A percentile compares a stretch with the other conserved stretches of the same genome.
Conservation (phyloP, 2,888 invertebrate genomes). For the Drepana falcataria region DNA sequence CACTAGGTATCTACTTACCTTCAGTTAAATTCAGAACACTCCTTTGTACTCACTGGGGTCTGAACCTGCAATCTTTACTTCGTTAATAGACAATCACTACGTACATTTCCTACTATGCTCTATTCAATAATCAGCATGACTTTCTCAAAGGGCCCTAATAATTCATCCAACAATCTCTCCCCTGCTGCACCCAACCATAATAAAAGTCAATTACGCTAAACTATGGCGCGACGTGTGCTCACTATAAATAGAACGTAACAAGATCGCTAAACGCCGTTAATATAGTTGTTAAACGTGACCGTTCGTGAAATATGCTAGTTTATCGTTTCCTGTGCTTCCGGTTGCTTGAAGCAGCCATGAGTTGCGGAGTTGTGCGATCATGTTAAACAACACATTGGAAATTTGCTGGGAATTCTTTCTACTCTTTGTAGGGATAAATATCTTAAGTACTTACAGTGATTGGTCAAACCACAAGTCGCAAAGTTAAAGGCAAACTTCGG, state of each 20-base stretch:
- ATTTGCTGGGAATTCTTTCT: too few relatives aligned
- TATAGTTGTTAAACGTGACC: conserved; percentile 39
- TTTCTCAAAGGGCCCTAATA: neutral
- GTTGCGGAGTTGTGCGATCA: conserved; percentile 1
- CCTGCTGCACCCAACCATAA: conserved; percentile 14
- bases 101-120: too few relatives aligned
- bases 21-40: too few relatives aligned
- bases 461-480: too few relatives aligned
- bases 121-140: neutral
- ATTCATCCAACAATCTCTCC: neutral
- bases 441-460: too few relatives aligned
- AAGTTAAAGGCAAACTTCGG: too few relatives aligned
- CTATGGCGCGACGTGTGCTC: conserved; percentile 25
- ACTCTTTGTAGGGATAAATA: too few relatives aligned
- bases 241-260: conserved; percentile 15
- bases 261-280: conserved; percentile 28
- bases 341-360: conserved; percentile 18
- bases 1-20: too few relatives aligned
- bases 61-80: too few relatives aligned
- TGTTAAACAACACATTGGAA: too few relatives aligned
- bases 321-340: conserved; percentile 54
- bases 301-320: conserved; percentile 41
- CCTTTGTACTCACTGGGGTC: too few relatives aligned
- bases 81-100: too few relatives aligned
- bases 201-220: conserved; percentile 43